Evolutionary conservation across 1,140 invertebrate species (phyloP).

Genomic region (Atta cephalotes): DNA sequence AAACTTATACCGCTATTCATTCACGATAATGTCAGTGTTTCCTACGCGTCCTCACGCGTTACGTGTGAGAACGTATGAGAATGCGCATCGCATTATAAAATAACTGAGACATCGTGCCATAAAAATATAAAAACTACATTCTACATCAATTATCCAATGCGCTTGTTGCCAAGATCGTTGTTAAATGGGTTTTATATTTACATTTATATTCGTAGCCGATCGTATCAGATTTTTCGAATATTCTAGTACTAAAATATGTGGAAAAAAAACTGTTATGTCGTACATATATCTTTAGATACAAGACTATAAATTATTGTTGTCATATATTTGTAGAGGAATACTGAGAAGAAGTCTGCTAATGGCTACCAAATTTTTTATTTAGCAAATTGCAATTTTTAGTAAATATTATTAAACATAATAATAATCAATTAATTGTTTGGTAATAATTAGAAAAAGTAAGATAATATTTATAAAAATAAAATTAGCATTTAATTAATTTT

Average conservation of each 20-base stretch:
- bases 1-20: slow-evolving; percentile 58
- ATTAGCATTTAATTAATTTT: too few species aligned
- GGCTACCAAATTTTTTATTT: too few species aligned
- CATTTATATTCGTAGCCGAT: too few species aligned
- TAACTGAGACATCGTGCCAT: slow-evolving; percentile 11
- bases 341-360: too few species aligned
- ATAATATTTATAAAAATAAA: too few species aligned
- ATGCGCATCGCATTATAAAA: slow-evolving; percentile 39
- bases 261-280: background rate
- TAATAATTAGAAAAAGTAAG: too few species aligned
- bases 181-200: background rate
- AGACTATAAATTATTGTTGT: background rate
- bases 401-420: too few species aligned
- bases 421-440: too few species aligned
- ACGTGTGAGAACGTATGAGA: slow-evolving; percentile 41
- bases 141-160: slow-evolving; percentile 31
- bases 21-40: slow-evolving; percentile 53
- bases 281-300: background rate
- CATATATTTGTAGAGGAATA: background rate
- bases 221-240: slow-evolving; percentile 21
- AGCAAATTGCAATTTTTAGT: too few species aligned
- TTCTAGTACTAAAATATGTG: background rate
- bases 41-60: slow-evolving; percentile 26
- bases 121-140: slow-evolving; percentile 29
- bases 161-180: background rate